Base-by-base conservation (phyloP, 2,113 vertebrate genomes). In the Laterallus jamaicensis region DNA sequence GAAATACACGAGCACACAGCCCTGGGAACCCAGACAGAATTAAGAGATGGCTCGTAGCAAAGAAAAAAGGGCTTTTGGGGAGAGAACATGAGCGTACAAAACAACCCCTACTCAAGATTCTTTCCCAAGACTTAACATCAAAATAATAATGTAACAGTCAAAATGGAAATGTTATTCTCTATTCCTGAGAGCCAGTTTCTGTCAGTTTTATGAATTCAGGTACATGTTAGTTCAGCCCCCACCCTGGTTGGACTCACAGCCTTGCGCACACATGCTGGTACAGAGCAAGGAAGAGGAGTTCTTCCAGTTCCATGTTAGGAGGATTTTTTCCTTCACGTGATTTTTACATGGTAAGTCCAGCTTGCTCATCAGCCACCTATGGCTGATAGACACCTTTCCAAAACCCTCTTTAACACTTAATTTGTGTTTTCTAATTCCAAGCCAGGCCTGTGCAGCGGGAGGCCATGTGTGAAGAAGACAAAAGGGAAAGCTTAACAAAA, bases 401-500 rank as follows among this genome's bases (percentile, higher is more conserved):
- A 96, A 88, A 93, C 49, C 35, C 64, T 86, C 77, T 68, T 81
- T 58, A 86, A 79, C 40, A 64, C 32, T 78, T 70, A 75, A 82
- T 75, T 92, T 84, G 32, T 15, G 37, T 58, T 87, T 89, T 82
- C 29, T 31, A 39, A 60, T 86, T 95, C 88, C 66, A 95, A 84
- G 84, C 62, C 86, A 87, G 91, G 39, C 75, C 69, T 0, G 0
- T 75, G 54, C 81, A 95, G 83, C 77, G 82, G 80, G 86, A 93
- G 22, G 73, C 81, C 83, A 92, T 4, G 83, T 79, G 91, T 64
- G 69, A 95, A 79, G 64, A 91, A 39, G 42, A 95, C 86, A 83
- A 95, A 81, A 64, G 6, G 16, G 62, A 81, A 93, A 92, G 66
- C 58, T 87, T 92, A 96, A 95, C 64, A 86, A 93, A 93, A 93